A percentile compares a stretch with the other conserved stretches of the same genome.
phyloP scores from a whole-genome alignment of 2,113 vertebrate genomes.

The Isichthys henryi region DNA sequence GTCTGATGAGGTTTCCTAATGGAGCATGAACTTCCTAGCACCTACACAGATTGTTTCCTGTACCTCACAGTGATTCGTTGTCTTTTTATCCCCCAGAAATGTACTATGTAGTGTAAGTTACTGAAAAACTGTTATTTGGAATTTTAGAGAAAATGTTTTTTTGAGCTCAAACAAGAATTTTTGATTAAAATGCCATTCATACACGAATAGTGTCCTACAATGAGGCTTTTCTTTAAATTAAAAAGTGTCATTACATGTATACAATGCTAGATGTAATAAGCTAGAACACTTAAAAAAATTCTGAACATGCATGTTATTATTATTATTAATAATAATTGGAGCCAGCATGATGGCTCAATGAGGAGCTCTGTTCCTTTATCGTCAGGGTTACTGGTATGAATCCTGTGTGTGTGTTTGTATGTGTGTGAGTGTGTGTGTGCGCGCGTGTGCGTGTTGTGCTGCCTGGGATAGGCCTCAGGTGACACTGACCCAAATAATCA shows the following conservation, averaged over 20 bases:
- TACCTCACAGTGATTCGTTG: background rate
- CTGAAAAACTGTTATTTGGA: background rate
- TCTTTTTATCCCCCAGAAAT: background rate
- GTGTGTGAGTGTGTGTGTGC: background rate
- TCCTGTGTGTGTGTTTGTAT: background rate
- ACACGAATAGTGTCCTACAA: background rate
- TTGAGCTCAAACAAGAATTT: background rate
- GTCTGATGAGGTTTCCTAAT: background rate
- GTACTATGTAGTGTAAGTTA: background rate
- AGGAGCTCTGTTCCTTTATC: background rate
- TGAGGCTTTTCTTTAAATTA: background rate
- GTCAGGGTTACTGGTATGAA: background rate
- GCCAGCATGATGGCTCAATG: background rate
- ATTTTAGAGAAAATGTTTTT: background rate
- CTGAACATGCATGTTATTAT: background rate
- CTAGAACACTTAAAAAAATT: background rate
- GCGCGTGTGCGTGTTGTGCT: background rate
- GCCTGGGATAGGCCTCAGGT: background rate
- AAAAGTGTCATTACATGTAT: background rate
- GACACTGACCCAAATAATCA: background rate
- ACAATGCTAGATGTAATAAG: background rate
- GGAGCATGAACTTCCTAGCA: background rate
- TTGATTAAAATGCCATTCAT: conserved; percentile 1
- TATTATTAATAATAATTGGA: background rate
- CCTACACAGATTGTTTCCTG: background rate